Evolutionary conservation across 2,113 vertebrate species (phyloP).

Genomic region (Cinclus mexicanus): DNA sequence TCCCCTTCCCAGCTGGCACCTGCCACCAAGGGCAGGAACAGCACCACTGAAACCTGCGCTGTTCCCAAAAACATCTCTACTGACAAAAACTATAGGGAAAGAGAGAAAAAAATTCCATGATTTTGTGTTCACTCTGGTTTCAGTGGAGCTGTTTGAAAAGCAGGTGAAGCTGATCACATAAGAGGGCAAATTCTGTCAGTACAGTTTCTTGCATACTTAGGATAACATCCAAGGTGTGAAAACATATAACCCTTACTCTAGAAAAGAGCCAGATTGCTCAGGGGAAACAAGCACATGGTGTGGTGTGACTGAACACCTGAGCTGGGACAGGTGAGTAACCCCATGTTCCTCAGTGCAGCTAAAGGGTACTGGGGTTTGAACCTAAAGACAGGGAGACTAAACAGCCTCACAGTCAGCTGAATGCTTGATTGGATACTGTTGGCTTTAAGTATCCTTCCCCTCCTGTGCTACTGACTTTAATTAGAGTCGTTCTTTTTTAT

Average conservation of each 20-base stretch:
- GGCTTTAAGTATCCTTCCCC: not conserved
- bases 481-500: not conserved
- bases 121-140: not conserved
- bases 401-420: not conserved
- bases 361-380: not conserved
- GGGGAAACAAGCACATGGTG: not conserved
- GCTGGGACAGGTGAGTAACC: not conserved
- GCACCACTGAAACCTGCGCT: not conserved
- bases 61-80: not conserved
- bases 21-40: not conserved
- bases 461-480: not conserved
- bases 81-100: not conserved
- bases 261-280: not conserved
- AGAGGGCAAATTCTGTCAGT: not conserved
- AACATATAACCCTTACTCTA: not conserved
- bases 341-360: not conserved
- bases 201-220: not conserved
- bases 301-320: not conserved
- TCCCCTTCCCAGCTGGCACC: not conserved
- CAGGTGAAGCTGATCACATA: not conserved
- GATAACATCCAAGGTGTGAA: not conserved
- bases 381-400: not conserved
- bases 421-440: not conserved
- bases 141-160: not conserved
- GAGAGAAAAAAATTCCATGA: fast-evolving